phyloP scores from a whole-genome alignment of 2,797 vertebrate genomes.

The Sorex maritimensis region DNA sequence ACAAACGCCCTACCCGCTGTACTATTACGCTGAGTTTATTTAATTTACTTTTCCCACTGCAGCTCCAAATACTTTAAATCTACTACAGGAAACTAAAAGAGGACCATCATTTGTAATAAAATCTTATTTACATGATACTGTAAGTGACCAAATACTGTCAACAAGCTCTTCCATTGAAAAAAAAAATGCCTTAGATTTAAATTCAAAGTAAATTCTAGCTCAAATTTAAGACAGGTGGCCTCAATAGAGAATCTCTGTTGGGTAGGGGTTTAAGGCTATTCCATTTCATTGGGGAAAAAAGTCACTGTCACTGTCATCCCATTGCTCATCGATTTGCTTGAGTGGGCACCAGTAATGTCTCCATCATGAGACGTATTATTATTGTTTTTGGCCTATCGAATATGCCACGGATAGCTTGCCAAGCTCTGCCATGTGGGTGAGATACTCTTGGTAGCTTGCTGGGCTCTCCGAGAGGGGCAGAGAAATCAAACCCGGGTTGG shows the following conservation, averaged over 20 bases:
- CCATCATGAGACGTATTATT: too few relatives aligned
- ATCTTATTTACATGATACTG: conserved; percentile 53
- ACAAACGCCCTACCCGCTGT: too few relatives aligned
- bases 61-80: conserved; percentile 59
- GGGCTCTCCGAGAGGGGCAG: too few relatives aligned
- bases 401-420: too few relatives aligned
- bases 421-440: too few relatives aligned
- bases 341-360: too few relatives aligned
- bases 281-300: background rate
- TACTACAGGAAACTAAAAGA: conserved; percentile 8
- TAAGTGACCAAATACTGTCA: conserved; percentile 35
- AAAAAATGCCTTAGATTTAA: conserved; percentile 4
- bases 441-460: too few relatives aligned
- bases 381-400: too few relatives aligned
- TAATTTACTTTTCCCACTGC: conserved; percentile 31
- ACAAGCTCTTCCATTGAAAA: background rate
- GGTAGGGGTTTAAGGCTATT: background rate
- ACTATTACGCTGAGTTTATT: conserved; percentile 8
- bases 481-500: too few relatives aligned
- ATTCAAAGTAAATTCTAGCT: conserved; percentile 39
- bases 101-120: conserved; percentile 37
- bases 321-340: too few relatives aligned
- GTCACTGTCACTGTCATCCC: too few relatives aligned
- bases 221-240: background rate
- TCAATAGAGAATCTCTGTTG: background rate